Percentiles rank a stretch among this genome's conserved stretches.
Evolutionary conservation across 2,113 vertebrate species (phyloP).

Genomic region (Zapus hudsonius): DNA sequence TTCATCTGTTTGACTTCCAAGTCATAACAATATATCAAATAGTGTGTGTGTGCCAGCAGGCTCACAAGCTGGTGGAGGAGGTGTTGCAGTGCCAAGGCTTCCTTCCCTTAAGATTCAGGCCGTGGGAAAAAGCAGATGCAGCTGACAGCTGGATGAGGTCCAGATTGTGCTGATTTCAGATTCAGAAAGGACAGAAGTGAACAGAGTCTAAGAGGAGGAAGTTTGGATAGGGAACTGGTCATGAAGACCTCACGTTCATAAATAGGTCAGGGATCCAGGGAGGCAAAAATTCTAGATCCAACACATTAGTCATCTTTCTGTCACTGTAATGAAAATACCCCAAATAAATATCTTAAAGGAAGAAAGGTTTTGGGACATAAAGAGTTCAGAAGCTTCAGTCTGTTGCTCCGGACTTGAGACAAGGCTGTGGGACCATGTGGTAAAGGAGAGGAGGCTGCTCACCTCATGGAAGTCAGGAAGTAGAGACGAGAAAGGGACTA

Average conservation of each 20-base stretch:
- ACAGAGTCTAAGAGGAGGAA: neutral
- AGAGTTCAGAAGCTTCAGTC: neutral
- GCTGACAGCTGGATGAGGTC: slow-evolving; percentile 42
- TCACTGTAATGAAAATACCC: neutral
- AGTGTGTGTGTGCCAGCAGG: neutral
- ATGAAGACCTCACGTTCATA: slow-evolving; percentile 1
- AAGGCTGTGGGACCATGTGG: neutral
- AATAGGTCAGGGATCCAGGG: neutral
- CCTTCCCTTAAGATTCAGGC: neutral
- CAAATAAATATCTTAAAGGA: neutral
- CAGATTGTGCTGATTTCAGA: slow-evolving; percentile 26
- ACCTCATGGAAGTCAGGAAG: neutral
- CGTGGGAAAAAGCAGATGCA: slow-evolving; percentile 53
- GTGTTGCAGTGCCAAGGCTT: neutral
- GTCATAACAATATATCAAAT: neutral
- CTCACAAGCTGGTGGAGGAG: neutral
- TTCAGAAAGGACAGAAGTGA: neutral
- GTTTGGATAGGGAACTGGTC: neutral
- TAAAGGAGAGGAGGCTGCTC: neutral
- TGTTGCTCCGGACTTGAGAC: neutral
- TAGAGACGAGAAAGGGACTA: neutral
- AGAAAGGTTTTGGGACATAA: neutral
- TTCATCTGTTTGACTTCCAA: neutral
- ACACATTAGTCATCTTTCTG: neutral
- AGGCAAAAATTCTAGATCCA: neutral